Percentiles rank a stretch among this genome's conserved stretches.
phyloP scores from a whole-genome alignment of 1,140 invertebrate genomes.

The Drosophila pseudoobscura region DNA sequence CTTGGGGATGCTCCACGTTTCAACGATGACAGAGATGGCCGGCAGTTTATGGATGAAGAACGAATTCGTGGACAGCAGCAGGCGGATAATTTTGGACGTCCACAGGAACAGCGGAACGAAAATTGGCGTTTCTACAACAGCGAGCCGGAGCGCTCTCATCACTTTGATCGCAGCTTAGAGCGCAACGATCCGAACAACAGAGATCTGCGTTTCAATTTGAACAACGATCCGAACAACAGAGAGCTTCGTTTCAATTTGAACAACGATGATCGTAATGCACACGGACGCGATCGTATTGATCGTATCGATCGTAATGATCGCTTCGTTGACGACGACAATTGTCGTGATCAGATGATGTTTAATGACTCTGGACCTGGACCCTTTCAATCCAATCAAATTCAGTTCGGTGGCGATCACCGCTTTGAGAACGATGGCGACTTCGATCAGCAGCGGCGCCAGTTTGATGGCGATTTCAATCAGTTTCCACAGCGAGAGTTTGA shows the following conservation, averaged over 20 bases:
- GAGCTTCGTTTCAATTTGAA: background rate
- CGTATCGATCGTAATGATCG: constrained; percentile 11
- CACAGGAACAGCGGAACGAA: background rate
- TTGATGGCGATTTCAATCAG: constrained; percentile 18
- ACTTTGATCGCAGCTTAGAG: background rate
- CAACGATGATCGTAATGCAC: constrained; percentile 13
- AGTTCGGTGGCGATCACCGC: too few relatives aligned
- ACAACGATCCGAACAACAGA: background rate
- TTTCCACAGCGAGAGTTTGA: background rate
- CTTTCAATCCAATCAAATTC: too few relatives aligned
- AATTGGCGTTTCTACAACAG: background rate
- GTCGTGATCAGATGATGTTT: constrained; percentile 1
- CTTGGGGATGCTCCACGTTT: background rate
- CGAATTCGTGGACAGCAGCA: background rate
- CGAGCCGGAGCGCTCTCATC: background rate
- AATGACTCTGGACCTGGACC: background rate
- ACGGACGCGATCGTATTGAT: constrained; percentile 7
- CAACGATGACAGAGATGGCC: background rate
- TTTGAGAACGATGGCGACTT: background rate
- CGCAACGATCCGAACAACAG: background rate
- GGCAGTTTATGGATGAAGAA: background rate
- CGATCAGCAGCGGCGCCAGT: constrained; percentile 10
- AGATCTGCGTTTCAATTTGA: background rate
- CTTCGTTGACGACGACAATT: background rate
- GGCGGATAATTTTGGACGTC: background rate